Evolutionary conservation across 2,888 invertebrate species (phyloP), one percentile per base, ranked within the genome.

Genomic region (Entomobrya multifasciata): DNA sequence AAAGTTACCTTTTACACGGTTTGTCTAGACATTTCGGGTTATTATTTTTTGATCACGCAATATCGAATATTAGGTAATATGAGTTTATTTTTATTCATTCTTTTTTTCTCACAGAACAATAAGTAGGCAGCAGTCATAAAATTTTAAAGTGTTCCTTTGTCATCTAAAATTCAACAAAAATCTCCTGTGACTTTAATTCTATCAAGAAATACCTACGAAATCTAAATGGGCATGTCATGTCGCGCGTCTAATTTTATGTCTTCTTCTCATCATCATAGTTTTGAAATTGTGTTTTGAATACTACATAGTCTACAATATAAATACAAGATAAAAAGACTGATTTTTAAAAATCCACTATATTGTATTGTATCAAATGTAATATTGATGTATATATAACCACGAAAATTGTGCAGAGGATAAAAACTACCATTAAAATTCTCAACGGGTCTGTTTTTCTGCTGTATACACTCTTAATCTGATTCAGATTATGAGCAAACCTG

Each of bases 391-490:
- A 17, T 52, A 47, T 8, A 41, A 47, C 47, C 17, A 55, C 10
- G 20, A 20, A 20, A 55, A 55, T 2, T n/a, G n/a, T n/a, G n/a
- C 20, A 55, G 17, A 20, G 10, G 8, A 57, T 30, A 60, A 17
- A 36, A 36, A n/a, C n/a, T 13, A 25, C 27, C 52, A 67, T 79
- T 79, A 79, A 67, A 67, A 79, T 79, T 65, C 79, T 67, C 79
- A 67, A 67, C 67, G 79, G 52, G 79, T 67, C 65, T 78, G 41
- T 47, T 74, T 22, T n/a, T 47, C 15, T 74, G 11, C 76, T 36
- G 13, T 13, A n/a, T 47, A 20, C 20, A 65, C n/a, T 44, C 44
- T 44, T 1, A 67, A 67, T 44, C 22, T 20, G 20, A 44, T 44
- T 44, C 67, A 44, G 25, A 67, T 41, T 41, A 44, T 8, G 0